Evolutionary conservation across 2,113 vertebrate genomes (phyloP).

Genomic region (Galbula dea): DNA sequence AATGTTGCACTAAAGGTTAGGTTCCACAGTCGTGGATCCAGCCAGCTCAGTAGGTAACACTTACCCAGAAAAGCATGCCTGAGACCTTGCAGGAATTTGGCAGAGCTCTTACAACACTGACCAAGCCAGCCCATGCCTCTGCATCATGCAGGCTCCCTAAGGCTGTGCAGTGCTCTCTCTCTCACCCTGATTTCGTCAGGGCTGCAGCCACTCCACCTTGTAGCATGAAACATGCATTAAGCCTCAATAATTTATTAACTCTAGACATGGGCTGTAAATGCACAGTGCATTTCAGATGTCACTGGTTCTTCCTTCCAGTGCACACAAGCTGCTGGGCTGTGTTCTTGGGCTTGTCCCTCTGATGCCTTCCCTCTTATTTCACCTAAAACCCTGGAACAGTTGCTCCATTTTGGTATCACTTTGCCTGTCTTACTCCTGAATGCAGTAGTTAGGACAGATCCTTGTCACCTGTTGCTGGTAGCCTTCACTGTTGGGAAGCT

Average conservation of each 20-base stretch:
- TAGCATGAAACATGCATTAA: neutral
- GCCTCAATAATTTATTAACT: neutral
- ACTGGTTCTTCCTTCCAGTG: neutral
- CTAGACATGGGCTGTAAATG: neutral
- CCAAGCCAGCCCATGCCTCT: fast-evolving
- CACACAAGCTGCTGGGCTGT: neutral
- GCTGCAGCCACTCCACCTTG: neutral
- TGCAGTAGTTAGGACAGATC: neutral
- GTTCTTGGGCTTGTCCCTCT: neutral
- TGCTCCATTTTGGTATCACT: fast-evolving
- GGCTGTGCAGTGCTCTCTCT: neutral
- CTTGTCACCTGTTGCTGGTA: neutral
- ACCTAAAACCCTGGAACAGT: neutral
- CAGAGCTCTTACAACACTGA: neutral
- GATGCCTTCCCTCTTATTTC: neutral
- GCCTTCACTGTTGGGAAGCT: neutral
- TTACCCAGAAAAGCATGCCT: neutral
- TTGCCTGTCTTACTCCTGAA: neutral
- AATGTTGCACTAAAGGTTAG: neutral
- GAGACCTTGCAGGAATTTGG: neutral
- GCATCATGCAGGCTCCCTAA: fast-evolving
- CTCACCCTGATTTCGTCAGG: fast-evolving
- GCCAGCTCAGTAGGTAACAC: neutral
- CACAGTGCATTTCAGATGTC: neutral
- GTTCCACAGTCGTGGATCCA: neutral